Percentiles rank a stretch among this genome's conserved stretches.
These are phyloP conservation scores for Peromyscus nudipes DNA, from an alignment of 2,797 vertebrate species.

Conservation along the genomic window DNA sequence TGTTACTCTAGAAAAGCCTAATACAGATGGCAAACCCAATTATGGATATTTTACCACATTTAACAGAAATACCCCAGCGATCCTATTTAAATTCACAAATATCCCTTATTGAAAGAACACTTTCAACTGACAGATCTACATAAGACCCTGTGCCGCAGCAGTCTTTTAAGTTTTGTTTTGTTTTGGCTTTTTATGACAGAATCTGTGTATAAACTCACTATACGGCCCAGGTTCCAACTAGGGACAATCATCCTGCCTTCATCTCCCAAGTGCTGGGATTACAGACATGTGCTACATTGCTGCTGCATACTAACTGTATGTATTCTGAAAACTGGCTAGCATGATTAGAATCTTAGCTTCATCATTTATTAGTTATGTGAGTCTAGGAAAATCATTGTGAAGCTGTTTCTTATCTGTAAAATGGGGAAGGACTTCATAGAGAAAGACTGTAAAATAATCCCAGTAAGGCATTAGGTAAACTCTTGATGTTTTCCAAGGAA, in stretches of 20 bases:
- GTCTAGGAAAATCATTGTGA: conserved; percentile 14
- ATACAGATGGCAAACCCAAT: not conserved
- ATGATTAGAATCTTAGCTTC: not conserved
- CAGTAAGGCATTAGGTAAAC: not conserved
- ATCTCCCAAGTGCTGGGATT: not conserved
- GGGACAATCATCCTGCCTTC: not conserved
- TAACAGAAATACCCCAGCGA: not conserved
- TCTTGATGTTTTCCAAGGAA: conserved; percentile 14
- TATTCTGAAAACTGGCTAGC: not conserved
- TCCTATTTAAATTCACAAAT: not conserved
- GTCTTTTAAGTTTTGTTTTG: not conserved
- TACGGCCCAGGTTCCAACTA: not conserved
- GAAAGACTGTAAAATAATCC: conserved; percentile 1
- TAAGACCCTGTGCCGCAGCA: not conserved
- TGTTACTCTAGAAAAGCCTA: not conserved
- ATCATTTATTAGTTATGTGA: not conserved
- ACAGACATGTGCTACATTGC: not conserved
- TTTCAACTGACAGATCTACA: not conserved
- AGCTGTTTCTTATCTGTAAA: conserved; percentile 50
- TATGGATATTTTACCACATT: not conserved
- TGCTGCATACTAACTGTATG: not conserved
- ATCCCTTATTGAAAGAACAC: not conserved
- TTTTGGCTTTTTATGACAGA: not conserved
- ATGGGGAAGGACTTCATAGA: not conserved
- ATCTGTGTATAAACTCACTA: not conserved